These are phyloP conservation scores for Atethmia centrago DNA, from an alignment of 2,888 invertebrate species.

Conservation along the genomic window DNA sequence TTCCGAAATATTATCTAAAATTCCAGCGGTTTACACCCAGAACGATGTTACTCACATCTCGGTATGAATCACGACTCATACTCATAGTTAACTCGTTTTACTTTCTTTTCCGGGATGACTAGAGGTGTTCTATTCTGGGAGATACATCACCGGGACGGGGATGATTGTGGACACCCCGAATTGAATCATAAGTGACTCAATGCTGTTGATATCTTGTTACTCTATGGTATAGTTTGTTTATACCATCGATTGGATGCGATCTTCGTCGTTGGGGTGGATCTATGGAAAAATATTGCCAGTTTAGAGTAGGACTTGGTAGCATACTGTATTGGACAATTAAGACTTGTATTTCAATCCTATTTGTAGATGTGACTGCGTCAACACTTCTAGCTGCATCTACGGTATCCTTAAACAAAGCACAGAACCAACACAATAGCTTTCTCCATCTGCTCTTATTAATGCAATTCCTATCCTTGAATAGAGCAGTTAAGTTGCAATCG, in stretches of 20 bases:
- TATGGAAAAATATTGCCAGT: neutral
- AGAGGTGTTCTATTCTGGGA: slow-evolving; percentile 64
- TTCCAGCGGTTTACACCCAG: slow-evolving; percentile 42
- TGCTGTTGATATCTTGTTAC: slow-evolving; percentile 41
- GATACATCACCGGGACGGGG: slow-evolving; percentile 58
- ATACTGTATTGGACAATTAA: neutral
- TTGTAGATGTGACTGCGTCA: slow-evolving; percentile 12
- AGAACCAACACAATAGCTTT: slow-evolving; percentile 9
- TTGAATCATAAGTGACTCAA: slow-evolving; percentile 72
- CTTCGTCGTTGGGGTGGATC: neutral
- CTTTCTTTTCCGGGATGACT: slow-evolving; percentile 59
- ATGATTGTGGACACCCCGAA: slow-evolving; percentile 64
- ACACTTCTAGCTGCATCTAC: slow-evolving; percentile 1
- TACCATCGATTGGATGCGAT: slow-evolving; percentile 24
- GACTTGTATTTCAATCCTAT: neutral
- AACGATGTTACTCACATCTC: slow-evolving; percentile 57
- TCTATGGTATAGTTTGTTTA: slow-evolving; percentile 23
- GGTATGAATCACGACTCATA: slow-evolving; percentile 61
- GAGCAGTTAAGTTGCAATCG: slow-evolving; percentile 40
- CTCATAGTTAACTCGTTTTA: slow-evolving; percentile 62
- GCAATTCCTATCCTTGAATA: slow-evolving; percentile 57
- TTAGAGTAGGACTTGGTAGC: too few relatives aligned
- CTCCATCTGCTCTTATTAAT: slow-evolving; percentile 52
- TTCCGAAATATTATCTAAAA: slow-evolving; percentile 23
- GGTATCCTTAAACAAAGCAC: slow-evolving; percentile 41